Conservation (phyloP, 2,888 invertebrate genomes). For the Idaea dimidiata region DNA sequence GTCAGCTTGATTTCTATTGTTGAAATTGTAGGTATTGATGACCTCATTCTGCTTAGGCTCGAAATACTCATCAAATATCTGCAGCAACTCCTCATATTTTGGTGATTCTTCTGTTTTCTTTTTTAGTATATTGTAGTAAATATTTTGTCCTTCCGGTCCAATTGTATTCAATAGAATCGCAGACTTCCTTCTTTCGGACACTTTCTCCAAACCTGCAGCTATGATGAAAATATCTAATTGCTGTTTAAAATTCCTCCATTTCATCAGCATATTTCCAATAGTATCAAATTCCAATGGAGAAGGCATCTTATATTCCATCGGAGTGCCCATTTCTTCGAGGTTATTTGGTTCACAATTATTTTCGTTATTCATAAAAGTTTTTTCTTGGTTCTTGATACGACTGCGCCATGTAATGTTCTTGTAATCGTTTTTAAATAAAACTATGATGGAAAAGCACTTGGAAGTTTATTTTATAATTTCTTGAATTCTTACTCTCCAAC, state of each 20-base stretch:
- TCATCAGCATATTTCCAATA: not conserved
- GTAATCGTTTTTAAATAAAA: not conserved
- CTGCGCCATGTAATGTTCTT: conserved; percentile 1
- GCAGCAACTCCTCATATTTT: conserved; percentile 1
- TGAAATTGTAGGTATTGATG: conserved; percentile 4
- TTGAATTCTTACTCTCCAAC: too few species aligned
- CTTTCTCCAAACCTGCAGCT: conserved; percentile 3
- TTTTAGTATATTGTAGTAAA: conserved; percentile 2
- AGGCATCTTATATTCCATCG: not conserved
- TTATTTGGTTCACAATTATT: not conserved
- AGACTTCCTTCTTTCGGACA: conserved; percentile 3
- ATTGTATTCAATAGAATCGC: conserved; percentile 3
- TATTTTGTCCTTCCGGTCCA: conserved; percentile 3
- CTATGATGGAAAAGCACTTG: not conserved
- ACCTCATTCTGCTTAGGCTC: conserved; percentile 5
- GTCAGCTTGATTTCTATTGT: conserved; percentile 18
- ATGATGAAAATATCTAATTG: not conserved
- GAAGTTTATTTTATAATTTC: too few species aligned
- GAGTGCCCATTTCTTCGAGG: not conserved
- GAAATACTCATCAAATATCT: conserved; percentile 2
- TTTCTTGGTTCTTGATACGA: not conserved
- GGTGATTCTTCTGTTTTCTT: not conserved
- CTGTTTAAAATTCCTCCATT: conserved; percentile 4
- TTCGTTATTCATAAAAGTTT: not conserved
- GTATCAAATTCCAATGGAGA: not conserved